Evolutionary conservation across 2,888 invertebrate species (phyloP).

Genomic region (Sminthurides aquaticus): DNA sequence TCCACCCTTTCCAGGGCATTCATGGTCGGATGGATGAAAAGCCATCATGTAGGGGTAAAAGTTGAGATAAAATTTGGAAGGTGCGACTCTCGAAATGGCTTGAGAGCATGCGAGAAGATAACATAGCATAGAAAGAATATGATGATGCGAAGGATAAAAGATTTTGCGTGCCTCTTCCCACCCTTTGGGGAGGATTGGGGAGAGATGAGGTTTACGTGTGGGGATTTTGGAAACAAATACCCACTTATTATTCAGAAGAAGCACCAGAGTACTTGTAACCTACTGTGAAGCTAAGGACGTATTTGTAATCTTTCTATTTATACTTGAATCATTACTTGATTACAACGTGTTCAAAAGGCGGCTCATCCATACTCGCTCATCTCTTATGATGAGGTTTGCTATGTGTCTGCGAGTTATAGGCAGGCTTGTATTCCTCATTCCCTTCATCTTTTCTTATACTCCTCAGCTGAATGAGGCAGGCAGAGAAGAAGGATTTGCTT

Average conservation of each 20-base stretch:
- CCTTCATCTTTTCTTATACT: too few relatives aligned
- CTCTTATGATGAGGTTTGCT: background rate
- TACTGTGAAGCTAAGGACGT: constrained; percentile 4
- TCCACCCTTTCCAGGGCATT: too few relatives aligned
- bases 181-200: too few relatives aligned
- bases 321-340: background rate
- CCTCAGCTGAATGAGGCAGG: too few relatives aligned
- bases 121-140: background rate
- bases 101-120: background rate
- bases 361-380: too few relatives aligned
- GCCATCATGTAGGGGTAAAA: background rate
- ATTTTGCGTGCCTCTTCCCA: background rate
- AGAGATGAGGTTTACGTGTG: background rate
- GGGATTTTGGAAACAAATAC: too few relatives aligned
- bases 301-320: background rate
- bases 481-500: too few relatives aligned
- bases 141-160: background rate
- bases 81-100: background rate
- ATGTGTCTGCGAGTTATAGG: too few relatives aligned
- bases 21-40: too few relatives aligned
- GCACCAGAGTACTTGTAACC: constrained; percentile 4
- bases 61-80: background rate
- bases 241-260: too few relatives aligned
- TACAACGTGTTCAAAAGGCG: background rate
- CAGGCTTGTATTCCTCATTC: too few relatives aligned